Evolutionary conservation across 2,113 vertebrate genomes (phyloP).

Genomic region (Carlito syrichta): DNA sequence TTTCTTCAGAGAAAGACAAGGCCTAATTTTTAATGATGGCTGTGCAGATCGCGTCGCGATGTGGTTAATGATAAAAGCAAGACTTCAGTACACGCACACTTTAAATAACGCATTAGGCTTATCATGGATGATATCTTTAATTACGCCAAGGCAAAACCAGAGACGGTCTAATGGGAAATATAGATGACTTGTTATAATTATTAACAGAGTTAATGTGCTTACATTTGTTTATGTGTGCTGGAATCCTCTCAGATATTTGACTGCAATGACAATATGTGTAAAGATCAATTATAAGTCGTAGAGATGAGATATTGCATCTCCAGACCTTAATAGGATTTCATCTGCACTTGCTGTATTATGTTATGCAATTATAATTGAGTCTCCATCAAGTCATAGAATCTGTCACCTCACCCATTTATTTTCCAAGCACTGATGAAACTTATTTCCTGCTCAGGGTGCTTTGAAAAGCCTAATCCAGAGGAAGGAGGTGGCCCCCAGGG

Average conservation of each 20-base stretch:
- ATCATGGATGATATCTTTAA: constrained; percentile 86
- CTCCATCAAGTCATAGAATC: constrained; percentile 83
- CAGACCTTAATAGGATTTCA: constrained; percentile 87
- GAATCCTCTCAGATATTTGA: constrained; percentile 85
- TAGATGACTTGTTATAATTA: constrained; percentile 88
- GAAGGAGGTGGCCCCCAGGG: constrained; percentile 28
- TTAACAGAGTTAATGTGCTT: constrained; percentile 88
- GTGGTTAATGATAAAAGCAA: constrained; percentile 82
- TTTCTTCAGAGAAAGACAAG: constrained; percentile 63
- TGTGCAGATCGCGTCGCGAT: constrained; percentile 73
- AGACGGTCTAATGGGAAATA: constrained; percentile 86
- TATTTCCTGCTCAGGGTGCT: constrained; percentile 81
- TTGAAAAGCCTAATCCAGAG: constrained; percentile 69
- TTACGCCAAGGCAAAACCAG: constrained; percentile 83
- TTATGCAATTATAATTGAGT: constrained; percentile 88
- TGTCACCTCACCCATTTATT: constrained; percentile 86
- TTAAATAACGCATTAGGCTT: constrained; percentile 83
- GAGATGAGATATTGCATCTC: constrained; percentile 89
- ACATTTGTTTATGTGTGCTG: constrained; percentile 87
- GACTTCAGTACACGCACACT: constrained; percentile 79
- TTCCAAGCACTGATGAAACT: constrained; percentile 83
- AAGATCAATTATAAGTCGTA: constrained; percentile 90
- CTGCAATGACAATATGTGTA: constrained; percentile 87
- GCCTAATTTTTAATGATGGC: constrained; percentile 75
- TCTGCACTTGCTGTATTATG: constrained; percentile 86